Evolutionary conservation across 2,888 invertebrate genomes (phyloP), one percentile per base, ranked within the genome.

Genomic region (Megalurothrips usitatus): DNA sequence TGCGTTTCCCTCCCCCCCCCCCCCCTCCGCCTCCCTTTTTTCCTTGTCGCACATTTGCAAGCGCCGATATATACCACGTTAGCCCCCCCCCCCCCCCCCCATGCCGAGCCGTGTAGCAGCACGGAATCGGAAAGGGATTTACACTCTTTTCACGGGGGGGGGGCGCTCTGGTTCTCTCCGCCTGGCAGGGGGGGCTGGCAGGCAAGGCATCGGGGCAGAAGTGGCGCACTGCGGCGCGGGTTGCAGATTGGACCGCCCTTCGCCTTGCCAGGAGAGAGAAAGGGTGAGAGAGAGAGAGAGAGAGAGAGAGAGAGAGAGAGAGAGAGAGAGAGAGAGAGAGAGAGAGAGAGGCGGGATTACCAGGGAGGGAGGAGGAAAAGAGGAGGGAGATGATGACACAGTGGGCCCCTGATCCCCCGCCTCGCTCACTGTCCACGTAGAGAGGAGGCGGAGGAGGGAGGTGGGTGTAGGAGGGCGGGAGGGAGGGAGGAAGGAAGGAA

Each of bases 221-320:
- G 68, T 75, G 68, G 68, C 68, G 68, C 68, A 75, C 26, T 75
- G 68, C 68, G 68, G 68, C 26, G 68, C 68, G 68, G 68, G 68
- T 23, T 75, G 68, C 68, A 75, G 68, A 75, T 75, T 75, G 68
- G 68, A 26, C 58, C 58, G 17, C 58, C 58, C 58, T 58, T n/a
- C n/a, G 58, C 58, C 58, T 19, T 52, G 52, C 19, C 52, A 52
- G 52, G 52, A 3, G 19, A 6, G 52, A 52, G 3, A 52, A 10
- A 43, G 34, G 6, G 34, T 4, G 34, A 43, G 34, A 43, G 34
- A 43, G 34, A 43, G 34, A 43, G 34, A 43, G 34, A 43, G 34
- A 43, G 34, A 43, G 34, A 43, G 34, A 43, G 34, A 43, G 34
- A 43, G 34, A 43, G 34, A 43, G 34, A 43, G 34, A 43, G 34